A percentile compares a stretch with the other conserved stretches of the same genome.
phyloP scores from a whole-genome alignment of 2,797 vertebrate genomes.

The Ptychadena robeensis region DNA sequence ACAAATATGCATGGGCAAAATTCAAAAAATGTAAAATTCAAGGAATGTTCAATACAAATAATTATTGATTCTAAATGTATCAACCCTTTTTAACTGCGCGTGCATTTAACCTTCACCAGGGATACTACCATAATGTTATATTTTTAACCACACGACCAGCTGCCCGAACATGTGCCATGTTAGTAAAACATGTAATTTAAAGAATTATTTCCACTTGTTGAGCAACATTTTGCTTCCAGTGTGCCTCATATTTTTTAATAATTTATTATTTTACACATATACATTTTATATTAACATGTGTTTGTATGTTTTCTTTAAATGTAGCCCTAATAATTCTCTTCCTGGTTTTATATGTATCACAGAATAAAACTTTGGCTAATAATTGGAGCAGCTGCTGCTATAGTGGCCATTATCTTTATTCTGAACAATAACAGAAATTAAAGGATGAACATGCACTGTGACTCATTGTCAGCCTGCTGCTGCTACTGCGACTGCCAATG shows the following conservation, averaged over 20 bases:
- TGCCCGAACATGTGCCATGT: not conserved
- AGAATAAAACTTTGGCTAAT: constrained; percentile 50
- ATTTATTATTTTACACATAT: too few relatives aligned
- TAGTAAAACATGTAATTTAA: not conserved
- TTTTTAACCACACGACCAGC: not conserved
- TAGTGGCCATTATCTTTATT: constrained; percentile 60
- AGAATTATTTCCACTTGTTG: not conserved
- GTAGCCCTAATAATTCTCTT: constrained; percentile 45
- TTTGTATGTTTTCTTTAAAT: constrained; percentile 45
- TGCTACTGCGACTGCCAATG: constrained; percentile 54
- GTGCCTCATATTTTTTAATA: not conserved
- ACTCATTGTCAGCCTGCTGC: constrained; percentile 62
- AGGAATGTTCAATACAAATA: too few relatives aligned
- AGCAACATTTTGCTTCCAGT: not conserved
- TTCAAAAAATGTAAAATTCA: too few relatives aligned
- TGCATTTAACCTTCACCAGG: not conserved
- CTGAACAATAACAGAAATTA: constrained; percentile 62
- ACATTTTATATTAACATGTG: too few relatives aligned
- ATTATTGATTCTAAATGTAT: too few relatives aligned
- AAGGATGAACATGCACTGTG: constrained; percentile 61
- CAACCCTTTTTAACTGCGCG: too few relatives aligned
- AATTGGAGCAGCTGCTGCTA: constrained; percentile 59
- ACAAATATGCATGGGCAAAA: too few relatives aligned
- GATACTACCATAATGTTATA: not conserved
- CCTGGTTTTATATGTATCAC: constrained; percentile 42